Evolutionary conservation across 2,797 vertebrate genomes (phyloP).

Genomic region (Chiloscyllium punctatum): DNA sequence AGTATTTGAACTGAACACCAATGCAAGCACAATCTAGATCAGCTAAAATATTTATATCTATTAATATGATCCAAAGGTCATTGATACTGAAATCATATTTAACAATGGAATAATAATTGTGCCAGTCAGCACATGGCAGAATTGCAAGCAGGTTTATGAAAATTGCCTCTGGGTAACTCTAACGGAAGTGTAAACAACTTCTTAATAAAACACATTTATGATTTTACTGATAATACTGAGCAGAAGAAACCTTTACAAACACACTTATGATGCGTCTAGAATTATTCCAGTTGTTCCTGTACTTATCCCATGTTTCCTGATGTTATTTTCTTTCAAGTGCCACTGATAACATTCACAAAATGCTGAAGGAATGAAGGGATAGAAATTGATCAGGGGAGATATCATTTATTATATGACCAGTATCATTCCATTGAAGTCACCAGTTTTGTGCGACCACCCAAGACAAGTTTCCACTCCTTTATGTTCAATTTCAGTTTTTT

Average conservation of each 20-base stretch:
- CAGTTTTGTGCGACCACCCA: background rate
- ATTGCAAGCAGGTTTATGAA: background rate
- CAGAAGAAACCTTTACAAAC: background rate
- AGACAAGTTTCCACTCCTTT: background rate
- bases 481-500: background rate
- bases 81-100: background rate
- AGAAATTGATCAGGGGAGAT: background rate
- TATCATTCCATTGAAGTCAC: background rate
- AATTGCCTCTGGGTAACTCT: background rate
- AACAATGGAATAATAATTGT: background rate
- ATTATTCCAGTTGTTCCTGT: background rate
- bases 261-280: background rate
- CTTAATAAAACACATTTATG: background rate
- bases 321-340: background rate
- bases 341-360: background rate
- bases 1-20: background rate
- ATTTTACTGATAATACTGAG: background rate
- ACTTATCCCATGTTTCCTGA: background rate
- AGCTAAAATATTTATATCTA: background rate
- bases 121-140: background rate
- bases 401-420: background rate
- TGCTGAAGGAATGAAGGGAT: background rate
- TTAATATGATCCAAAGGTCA: background rate
- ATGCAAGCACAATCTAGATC: background rate
- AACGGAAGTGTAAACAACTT: background rate